phyloP scores from a whole-genome alignment of 2,797 vertebrate genomes.

The Heteromormyrus szaboi region DNA sequence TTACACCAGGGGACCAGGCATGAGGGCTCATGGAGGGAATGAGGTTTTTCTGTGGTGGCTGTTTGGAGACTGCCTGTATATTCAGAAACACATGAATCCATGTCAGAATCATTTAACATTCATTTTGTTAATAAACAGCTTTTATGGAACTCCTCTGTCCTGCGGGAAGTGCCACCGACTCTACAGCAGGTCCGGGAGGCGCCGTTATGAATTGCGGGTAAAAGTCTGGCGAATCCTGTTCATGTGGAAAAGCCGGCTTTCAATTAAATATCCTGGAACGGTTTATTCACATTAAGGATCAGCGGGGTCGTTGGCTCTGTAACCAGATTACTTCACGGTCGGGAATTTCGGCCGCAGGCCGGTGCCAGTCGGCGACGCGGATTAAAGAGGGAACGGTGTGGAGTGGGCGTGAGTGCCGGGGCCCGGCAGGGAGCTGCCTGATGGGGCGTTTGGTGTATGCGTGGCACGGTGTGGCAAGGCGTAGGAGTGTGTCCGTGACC shows the following conservation, averaged over 20 bases:
- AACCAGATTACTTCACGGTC: slow-evolving; percentile 17
- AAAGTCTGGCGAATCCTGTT: slow-evolving; percentile 20
- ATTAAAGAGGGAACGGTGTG: background rate
- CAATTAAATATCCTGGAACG: slow-evolving; percentile 17
- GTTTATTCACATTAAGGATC: slow-evolving; percentile 20
- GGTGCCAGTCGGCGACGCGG: background rate
- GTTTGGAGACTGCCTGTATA: background rate
- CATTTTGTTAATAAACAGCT: background rate
- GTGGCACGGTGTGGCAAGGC: background rate
- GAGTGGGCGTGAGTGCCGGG: background rate
- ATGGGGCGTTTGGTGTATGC: background rate
- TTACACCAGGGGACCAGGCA: background rate
- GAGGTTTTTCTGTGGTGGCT: background rate
- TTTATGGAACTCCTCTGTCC: background rate
- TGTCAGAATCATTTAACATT: background rate
- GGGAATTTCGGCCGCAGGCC: background rate
- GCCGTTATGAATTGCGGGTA: background rate
- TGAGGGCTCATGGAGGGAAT: background rate
- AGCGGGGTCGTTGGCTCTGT: slow-evolving; percentile 7
- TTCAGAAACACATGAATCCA: background rate
- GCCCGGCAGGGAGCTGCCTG: background rate
- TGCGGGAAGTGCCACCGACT: background rate
- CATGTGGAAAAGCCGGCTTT: slow-evolving; percentile 10
- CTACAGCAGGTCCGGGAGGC: background rate
- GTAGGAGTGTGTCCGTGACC: background rate